Percentiles rank a stretch among this genome's conserved stretches.
Evolutionary conservation across 2,888 invertebrate genomes (phyloP).

Genomic region (Chymomyza procnemis): DNA sequence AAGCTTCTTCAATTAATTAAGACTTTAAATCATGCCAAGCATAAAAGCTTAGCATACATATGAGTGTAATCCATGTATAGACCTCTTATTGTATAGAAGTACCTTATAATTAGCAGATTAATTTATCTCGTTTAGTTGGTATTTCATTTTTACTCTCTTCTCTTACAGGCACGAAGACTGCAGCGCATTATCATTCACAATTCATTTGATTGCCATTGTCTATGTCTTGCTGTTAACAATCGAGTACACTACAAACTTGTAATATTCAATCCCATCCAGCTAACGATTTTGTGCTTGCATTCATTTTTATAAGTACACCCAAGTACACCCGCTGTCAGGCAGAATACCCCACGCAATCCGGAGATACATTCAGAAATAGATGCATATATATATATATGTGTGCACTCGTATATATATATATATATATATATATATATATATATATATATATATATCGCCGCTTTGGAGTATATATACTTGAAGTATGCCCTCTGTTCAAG

Average conservation of each 20-base stretch:
- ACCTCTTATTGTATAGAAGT: constrained; percentile 4
- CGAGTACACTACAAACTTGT: constrained; percentile 29
- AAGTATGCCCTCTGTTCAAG: not conserved
- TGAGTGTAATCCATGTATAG: constrained; percentile 2
- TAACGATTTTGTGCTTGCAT: constrained; percentile 43
- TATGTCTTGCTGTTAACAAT: constrained; percentile 42
- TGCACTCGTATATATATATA: too few species aligned
- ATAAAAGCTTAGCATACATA: constrained; percentile 8
- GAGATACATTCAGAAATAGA: not conserved
- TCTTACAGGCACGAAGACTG: not conserved
- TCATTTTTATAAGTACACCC: constrained; percentile 45
- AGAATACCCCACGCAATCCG: not conserved
- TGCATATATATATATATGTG: not conserved
- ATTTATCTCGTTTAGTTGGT: not conserved
- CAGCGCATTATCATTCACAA: constrained; percentile 58
- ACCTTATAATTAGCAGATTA: constrained; percentile 8
- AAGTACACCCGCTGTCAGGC: constrained; percentile 16
- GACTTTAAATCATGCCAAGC: constrained; percentile 44
- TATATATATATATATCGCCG: too few species aligned
- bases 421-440: too few species aligned
- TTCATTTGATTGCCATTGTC: constrained; percentile 69
- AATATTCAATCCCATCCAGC: constrained; percentile 21
- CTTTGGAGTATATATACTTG: not conserved
- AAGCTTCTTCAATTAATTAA: constrained; percentile 57
- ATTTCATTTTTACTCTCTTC: constrained; percentile 19